A percentile compares a stretch with the other conserved stretches of the same genome.
Conservation (phyloP, 2,888 invertebrate genomes). For the Bibio marci region DNA sequence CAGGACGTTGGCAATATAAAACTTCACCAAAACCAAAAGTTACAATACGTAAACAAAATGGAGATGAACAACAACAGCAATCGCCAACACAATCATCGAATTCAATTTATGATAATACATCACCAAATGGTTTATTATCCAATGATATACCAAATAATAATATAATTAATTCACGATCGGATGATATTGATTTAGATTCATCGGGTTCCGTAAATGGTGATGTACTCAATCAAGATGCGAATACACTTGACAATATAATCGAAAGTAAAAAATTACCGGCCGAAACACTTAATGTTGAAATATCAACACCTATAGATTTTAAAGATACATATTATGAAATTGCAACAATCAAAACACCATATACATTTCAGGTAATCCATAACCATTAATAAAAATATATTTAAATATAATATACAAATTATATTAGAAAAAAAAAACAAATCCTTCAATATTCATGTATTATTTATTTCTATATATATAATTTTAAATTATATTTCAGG, state of each 20-base stretch:
- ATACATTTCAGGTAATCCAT: conserved; percentile 63
- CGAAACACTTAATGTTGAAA: conserved; percentile 74
- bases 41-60: conserved; percentile 52
- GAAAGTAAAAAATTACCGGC: conserved; percentile 42
- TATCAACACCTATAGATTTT: conserved; percentile 74
- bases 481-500: conserved; percentile 32
- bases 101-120: conserved; percentile 21
- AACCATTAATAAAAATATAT: too few relatives aligned
- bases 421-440: too few relatives aligned
- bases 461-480: neutral
- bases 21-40: conserved; percentile 77
- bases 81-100: conserved; percentile 13
- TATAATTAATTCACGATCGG: conserved; percentile 37
- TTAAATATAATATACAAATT: too few relatives aligned
- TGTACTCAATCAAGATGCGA: conserved; percentile 40
- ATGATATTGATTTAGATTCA: conserved; percentile 49
- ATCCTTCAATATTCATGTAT: conserved; percentile 5
- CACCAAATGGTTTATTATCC: conserved; percentile 19
- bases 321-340: conserved; percentile 76
- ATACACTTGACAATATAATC: conserved; percentile 41
- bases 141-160: conserved; percentile 23
- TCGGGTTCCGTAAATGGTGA: conserved; percentile 50
- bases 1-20: conserved; percentile 82
- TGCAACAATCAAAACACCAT: conserved; percentile 78
- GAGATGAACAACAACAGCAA: conserved; percentile 35